A percentile compares a stretch with the other conserved stretches of the same genome.
phyloP scores from a whole-genome alignment of 2,113 vertebrate genomes.

The Pavo muticus region DNA sequence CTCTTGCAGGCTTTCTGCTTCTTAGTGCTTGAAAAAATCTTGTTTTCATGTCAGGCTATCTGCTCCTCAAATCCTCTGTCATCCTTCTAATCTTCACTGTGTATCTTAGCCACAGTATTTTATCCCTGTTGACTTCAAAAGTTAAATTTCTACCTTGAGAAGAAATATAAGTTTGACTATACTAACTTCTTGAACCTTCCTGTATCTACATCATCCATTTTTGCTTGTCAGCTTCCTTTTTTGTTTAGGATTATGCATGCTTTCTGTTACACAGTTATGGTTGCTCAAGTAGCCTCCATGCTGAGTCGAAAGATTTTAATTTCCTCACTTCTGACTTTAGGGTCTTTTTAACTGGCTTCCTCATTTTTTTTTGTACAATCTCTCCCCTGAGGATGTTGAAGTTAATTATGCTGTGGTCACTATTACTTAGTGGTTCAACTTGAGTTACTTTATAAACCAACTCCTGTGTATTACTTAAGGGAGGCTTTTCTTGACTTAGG shows the following conservation, averaged over 20 bases:
- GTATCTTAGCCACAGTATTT: slow-evolving; percentile 39
- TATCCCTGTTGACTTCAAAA: slow-evolving; percentile 35
- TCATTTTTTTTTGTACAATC: slow-evolving; percentile 58
- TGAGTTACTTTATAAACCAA: slow-evolving; percentile 68
- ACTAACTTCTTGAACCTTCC: not conserved
- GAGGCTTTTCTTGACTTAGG: slow-evolving; percentile 43
- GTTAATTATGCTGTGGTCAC: slow-evolving; percentile 77
- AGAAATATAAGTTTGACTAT: not conserved
- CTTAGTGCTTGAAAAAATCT: slow-evolving; percentile 64
- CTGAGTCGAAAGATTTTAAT: slow-evolving; percentile 76
- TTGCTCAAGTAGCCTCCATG: slow-evolving; percentile 70
- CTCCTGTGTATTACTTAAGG: slow-evolving; percentile 44
- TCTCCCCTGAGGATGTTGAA: slow-evolving; percentile 71
- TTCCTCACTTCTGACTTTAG: slow-evolving; percentile 74
- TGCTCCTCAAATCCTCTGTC: slow-evolving; percentile 65
- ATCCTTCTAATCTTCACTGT: slow-evolving; percentile 64
- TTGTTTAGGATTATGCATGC: slow-evolving; percentile 31
- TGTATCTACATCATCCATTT: not conserved
- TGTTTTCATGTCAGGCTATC: slow-evolving; percentile 62
- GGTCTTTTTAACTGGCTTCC: slow-evolving; percentile 77
- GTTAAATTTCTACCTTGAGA: slow-evolving; percentile 34
- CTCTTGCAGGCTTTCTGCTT: slow-evolving; percentile 40
- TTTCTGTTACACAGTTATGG: slow-evolving; percentile 57
- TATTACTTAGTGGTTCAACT: slow-evolving; percentile 71
- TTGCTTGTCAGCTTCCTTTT: slow-evolving; percentile 16